Evolutionary conservation across 2,888 invertebrate genomes (phyloP).

Genomic region (Cephus rjabovi): DNA sequence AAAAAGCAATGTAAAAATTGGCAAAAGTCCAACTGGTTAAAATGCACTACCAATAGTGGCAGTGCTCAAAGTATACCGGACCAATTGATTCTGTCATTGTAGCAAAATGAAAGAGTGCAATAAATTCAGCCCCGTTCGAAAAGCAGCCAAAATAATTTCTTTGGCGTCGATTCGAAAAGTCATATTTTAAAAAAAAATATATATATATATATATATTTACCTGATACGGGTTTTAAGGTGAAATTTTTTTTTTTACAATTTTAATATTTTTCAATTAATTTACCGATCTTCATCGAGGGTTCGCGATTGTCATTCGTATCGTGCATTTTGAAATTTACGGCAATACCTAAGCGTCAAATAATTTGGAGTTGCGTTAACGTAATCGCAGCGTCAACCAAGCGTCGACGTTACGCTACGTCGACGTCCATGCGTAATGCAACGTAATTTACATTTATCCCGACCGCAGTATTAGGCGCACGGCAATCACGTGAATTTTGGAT

Average conservation of each 20-base stretch:
- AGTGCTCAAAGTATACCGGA: not conserved
- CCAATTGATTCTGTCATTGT: not conserved
- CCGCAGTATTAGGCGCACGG: not conserved
- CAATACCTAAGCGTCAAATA: not conserved
- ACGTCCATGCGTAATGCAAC: not conserved
- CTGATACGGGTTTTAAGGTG: not conserved
- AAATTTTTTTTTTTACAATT: too few relatives aligned
- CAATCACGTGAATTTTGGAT: not conserved
- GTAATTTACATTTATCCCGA: constrained; percentile 1
- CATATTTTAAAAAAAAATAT: not conserved
- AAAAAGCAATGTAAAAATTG: not conserved
- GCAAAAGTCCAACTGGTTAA: not conserved
- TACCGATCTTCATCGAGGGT: not conserved
- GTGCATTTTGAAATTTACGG: not conserved
- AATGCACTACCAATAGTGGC: not conserved
- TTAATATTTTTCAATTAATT: not conserved
- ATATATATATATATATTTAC: not conserved
- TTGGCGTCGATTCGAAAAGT: not conserved
- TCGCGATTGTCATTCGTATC: too few relatives aligned
- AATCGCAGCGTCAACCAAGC: not conserved
- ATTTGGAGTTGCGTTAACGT: not conserved
- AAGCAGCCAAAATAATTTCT: not conserved
- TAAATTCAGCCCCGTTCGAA: not conserved
- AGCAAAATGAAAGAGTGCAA: not conserved
- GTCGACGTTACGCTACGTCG: not conserved